These are phyloP conservation scores for Brachypteracias leptosomus DNA, from an alignment of 2,113 vertebrate species.

Conservation along the genomic window DNA sequence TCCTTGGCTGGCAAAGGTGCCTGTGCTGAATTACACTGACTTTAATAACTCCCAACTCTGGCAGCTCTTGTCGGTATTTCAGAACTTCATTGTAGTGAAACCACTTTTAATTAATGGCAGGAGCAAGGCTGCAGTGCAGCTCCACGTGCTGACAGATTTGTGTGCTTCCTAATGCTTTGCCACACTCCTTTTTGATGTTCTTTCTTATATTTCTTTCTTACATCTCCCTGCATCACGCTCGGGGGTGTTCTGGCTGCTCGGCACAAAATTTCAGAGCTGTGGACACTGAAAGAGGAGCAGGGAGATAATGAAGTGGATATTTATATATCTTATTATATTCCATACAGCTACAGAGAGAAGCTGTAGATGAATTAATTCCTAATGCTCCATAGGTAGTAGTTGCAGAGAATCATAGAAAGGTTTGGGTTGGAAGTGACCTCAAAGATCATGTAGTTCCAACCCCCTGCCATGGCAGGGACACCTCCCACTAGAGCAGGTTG, in stretches of 20 bases:
- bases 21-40: background rate
- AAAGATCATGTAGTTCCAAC: too few species aligned
- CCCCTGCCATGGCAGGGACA: too few species aligned
- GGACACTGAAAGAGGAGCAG: background rate
- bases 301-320: background rate
- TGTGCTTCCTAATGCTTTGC: background rate
- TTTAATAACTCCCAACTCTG: background rate
- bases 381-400: background rate
- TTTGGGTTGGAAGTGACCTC: too few species aligned
- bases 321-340: background rate
- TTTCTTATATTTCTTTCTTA: background rate
- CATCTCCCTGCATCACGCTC: accelerated
- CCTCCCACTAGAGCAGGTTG: too few species aligned
- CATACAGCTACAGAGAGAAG: background rate
- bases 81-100: background rate
- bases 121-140: background rate
- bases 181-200: background rate
- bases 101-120: background rate
- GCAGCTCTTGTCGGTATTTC: background rate
- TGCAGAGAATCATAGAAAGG: background rate
- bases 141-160: background rate
- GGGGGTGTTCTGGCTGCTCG: background rate
- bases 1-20: background rate
- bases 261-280: background rate
- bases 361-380: background rate